A percentile compares a stretch with the other conserved stretches of the same genome.
phyloP scores from a whole-genome alignment of 2,113 vertebrate species.

The Cebus imitator region DNA sequence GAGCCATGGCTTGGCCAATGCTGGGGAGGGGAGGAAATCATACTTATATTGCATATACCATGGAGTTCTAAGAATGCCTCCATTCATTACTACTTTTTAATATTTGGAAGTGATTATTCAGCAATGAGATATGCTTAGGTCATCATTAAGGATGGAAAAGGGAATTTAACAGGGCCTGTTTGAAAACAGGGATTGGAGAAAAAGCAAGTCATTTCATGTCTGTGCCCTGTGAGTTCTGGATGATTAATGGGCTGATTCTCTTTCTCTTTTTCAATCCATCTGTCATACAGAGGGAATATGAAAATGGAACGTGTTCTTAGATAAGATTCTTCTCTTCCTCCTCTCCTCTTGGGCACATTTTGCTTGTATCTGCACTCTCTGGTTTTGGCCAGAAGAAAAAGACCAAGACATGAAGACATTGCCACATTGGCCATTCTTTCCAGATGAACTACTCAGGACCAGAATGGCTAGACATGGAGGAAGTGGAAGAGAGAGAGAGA shows the following conservation, averaged over 20 bases:
- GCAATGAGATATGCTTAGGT: not conserved
- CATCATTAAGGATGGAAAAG: not conserved
- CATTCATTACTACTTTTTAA: not conserved
- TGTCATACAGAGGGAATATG: not conserved
- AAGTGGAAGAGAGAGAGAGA: not conserved
- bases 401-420: not conserved
- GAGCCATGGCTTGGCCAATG: not conserved
- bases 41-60: not conserved
- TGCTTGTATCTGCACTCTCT: conserved; percentile 42
- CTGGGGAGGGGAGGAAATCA: not conserved
- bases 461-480: not conserved
- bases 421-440: conserved; percentile 2
- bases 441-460: conserved; percentile 32
- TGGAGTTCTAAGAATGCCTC: not conserved
- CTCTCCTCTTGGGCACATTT: not conserved
- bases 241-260: not conserved
- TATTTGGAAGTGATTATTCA: not conserved
- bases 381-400: conserved; percentile 48
- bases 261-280: not conserved
- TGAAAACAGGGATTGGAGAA: not conserved
- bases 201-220: not conserved
- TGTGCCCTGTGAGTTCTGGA: not conserved
- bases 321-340: not conserved
- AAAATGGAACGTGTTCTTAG: not conserved
- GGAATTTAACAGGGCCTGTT: not conserved